Percentiles rank a stretch among this genome's conserved stretches.
Conservation (phyloP, 2,797 vertebrate species). For the Sternotherus odoratus region DNA sequence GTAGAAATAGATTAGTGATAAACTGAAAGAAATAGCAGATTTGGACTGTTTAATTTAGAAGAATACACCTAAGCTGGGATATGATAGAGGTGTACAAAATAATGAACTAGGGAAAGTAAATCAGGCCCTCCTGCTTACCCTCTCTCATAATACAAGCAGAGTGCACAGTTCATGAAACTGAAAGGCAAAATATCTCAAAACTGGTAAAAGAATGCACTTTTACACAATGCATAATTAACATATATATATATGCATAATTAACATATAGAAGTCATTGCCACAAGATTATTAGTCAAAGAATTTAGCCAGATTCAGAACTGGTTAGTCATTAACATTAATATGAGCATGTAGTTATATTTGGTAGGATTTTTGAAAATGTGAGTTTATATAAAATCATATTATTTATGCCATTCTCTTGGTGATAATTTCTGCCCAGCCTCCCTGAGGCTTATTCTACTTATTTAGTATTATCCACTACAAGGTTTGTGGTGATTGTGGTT, state of each 20-base stretch:
- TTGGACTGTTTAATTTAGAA: fast-evolving
- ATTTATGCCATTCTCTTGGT: neutral
- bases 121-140: neutral
- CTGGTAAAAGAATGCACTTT: neutral
- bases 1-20: neutral
- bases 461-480: neutral
- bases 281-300: neutral
- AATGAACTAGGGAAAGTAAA: neutral
- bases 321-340: neutral
- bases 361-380: neutral
- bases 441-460: fast-evolving
- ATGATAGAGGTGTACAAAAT: neutral
- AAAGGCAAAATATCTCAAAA: neutral
- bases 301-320: neutral
- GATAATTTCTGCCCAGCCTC: neutral
- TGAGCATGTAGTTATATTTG: neutral
- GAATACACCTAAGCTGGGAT: neutral
- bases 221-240: neutral
- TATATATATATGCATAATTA: neutral
- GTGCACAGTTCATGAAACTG: slow-evolving; percentile 4
- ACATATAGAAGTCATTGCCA: neutral
- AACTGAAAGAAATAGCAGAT: slow-evolving; percentile 1
- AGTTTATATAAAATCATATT: neutral
- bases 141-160: neutral
- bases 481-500: fast-evolving